Evolutionary conservation across 2,797 vertebrate species (phyloP), one percentile per base, ranked within the genome.

Genomic region (Sebastes hubbsi): DNA sequence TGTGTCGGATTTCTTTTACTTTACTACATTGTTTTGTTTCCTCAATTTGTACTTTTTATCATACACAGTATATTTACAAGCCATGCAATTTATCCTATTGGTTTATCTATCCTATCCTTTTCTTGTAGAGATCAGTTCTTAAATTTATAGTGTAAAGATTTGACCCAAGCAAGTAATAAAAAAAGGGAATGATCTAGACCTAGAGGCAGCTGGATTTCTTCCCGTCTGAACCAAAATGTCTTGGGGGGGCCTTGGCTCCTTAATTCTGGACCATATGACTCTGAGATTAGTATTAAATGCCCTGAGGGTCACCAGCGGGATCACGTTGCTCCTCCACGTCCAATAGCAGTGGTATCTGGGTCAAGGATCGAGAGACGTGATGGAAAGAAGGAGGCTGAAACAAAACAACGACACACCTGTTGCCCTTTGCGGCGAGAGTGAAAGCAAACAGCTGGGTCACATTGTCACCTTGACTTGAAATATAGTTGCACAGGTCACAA

Each of bases 281-380:
- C 5, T 65, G n/a, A 65, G 77, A 79, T 82, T 73, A 82, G 80
- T 72, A 82, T 86, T 88, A 87, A 87, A 93, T 93, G 78, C 92
- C 85, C 13, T n/a, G 68, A n/a, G 77, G 74, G 87, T 91, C 87
- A 80, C 27, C 78, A 82, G 81, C 27, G 78, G 82, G 86, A 87
- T 94, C 93, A 87, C 78, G 20, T 96, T 92, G 90, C 92, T 95
- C 87, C 92, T 94, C 87, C 88, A 91, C 64, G 49, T 86, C 90
- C 81, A 87, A 89, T 4, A 72, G 4, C 54, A 67, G 74, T 74
- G 81, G 83, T 78, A 96, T 94, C 72, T 93, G 89, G 92, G 93
- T 91, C 94, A 92, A 80, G 80, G 67, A 84, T 84, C 1, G 8
- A 24, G 32, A 68, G 34, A 30, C 22, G 3, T 4, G 14, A 49